Conservation (phyloP, 1,140 invertebrate genomes). For the Solenopsis invicta region DNA sequence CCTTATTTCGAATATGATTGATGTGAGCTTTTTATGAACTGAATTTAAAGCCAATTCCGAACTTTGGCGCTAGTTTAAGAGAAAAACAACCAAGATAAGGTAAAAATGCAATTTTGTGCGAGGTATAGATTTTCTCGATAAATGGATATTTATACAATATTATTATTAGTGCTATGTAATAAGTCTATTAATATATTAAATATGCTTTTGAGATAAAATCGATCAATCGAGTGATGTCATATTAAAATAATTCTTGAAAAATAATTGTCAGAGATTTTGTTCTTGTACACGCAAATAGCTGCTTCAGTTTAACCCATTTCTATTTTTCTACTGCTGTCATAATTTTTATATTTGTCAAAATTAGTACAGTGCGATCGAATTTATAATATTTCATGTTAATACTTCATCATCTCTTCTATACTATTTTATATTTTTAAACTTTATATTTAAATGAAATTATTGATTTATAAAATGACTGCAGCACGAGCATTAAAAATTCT, state of each 20-base stretch:
- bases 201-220: background rate
- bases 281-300: background rate
- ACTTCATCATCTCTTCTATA: background rate
- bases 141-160: background rate
- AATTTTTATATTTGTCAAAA: background rate
- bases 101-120: background rate
- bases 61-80: background rate
- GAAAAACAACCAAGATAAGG: background rate
- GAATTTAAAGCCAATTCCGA: slow-evolving; percentile 19
- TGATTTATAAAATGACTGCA: background rate
- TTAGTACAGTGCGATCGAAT: background rate
- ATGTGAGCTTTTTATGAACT: slow-evolving; percentile 29
- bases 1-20: slow-evolving; percentile 47
- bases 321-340: background rate
- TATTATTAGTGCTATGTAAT: background rate
- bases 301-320: background rate
- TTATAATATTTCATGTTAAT: background rate
- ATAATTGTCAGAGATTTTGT: background rate
- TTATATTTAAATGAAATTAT: background rate
- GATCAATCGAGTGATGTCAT: background rate
- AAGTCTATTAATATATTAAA: background rate
- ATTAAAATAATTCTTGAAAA: background rate
- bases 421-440: background rate
- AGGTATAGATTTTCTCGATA: background rate
- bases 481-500: background rate